Percentiles rank a stretch among this genome's conserved stretches.
These are phyloP conservation scores for Hylyphantes graminicola DNA, from an alignment of 1,140 invertebrate species.

Conservation along the genomic window DNA sequence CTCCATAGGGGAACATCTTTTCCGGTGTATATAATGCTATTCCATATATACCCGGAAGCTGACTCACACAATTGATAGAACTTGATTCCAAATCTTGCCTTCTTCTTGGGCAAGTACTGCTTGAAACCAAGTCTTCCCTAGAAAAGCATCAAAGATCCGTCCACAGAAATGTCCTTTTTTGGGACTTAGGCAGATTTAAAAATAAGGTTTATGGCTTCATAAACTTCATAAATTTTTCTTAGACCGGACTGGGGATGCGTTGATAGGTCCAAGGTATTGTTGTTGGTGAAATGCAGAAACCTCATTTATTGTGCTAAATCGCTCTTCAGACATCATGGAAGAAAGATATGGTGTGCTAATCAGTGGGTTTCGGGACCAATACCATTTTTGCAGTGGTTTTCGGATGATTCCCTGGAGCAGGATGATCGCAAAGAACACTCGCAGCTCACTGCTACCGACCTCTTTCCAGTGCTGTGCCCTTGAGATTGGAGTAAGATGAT, in stretches of 20 bases:
- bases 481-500: background rate
- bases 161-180: background rate
- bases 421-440: background rate
- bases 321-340: background rate
- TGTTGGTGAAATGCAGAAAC: background rate
- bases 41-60: no score
- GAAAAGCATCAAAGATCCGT: background rate
- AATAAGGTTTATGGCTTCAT: background rate
- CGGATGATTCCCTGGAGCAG: background rate
- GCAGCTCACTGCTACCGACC: background rate
- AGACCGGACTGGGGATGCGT: background rate
- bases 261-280: background rate
- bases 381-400: slow-evolving; percentile 7
- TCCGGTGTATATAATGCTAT: background rate
- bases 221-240: slow-evolving; percentile 8
- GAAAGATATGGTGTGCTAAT: background rate
- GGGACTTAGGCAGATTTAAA: background rate
- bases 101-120: background rate
- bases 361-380: background rate
- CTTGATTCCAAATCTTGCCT: slow-evolving; percentile 5
- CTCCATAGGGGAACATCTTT: slow-evolving; percentile 8
- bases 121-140: background rate
- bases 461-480: background rate
- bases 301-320: background rate
- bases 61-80: background rate